Base-by-base conservation (phyloP, 2,797 vertebrate species). In the Acipenser ruthenus region DNA sequence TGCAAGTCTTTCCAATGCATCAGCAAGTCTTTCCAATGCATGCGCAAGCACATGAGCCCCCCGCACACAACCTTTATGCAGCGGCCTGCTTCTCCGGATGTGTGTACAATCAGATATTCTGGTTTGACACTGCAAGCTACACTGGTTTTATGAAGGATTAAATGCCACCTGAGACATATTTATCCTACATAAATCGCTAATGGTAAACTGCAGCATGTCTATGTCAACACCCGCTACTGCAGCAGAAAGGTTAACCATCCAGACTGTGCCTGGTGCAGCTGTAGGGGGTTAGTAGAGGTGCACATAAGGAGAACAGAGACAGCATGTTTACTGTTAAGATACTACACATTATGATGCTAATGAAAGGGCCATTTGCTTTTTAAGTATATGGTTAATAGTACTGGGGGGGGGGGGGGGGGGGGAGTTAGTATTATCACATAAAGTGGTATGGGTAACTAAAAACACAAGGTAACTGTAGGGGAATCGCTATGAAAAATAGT, bases 131-230 rank as follows among this genome's bases (percentile, higher is more conserved):
- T 82, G 84, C 83, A 86, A 84, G 85, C 85, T 84, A 86, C 87
- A 86, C 76, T 81, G 83, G 84, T 82, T 85, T 86, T 83, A 84
- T 84, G 84, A 87, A 86, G 85, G 86, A 88, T 85, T 88, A 89
- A 89, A 89, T 86, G 87, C 87, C 86, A 88, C 83, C 87, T 77
- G 84, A 87, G 86, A 86, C 86, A 84, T 82, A 84, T 87, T 87
- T 84, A 87, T 82, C 83, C 85, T 86, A 87, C 88, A 86, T 85
- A 86, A 86, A 86, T 87, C 87, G 87, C 84, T 76, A 79, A 81
- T 68, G 73, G 87, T 86, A 86, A 87, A 85, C 82, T 78, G 82
- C 83, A 80, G 81, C 81, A 78, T 82, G 87, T 87, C 86, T 82
- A 80, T 84, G 83, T 84, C 86, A 82, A 82, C 79, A 83, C 77